These are phyloP conservation scores for Garra rufa DNA, from an alignment of 2,113 vertebrate species.

Conservation along the genomic window DNA sequence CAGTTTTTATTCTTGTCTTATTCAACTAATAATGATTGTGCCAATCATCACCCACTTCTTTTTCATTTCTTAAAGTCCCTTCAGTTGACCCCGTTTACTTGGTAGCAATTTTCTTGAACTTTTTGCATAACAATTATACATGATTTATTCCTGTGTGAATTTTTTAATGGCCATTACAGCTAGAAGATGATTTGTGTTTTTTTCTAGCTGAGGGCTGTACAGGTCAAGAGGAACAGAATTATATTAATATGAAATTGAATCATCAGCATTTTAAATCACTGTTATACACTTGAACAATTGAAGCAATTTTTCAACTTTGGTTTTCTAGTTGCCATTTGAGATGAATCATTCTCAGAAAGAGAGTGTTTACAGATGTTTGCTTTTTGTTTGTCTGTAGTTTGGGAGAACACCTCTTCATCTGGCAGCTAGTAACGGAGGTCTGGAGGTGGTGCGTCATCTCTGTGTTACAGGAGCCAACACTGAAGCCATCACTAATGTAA, in stretches of 20 bases:
- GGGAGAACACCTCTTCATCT: slow-evolving; percentile 92
- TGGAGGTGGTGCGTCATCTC: slow-evolving; percentile 92
- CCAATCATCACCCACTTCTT: background rate
- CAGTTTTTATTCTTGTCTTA: background rate
- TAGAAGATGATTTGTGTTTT: slow-evolving; percentile 22
- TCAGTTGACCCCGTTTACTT: background rate
- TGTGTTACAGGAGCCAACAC: slow-evolving; percentile 90
- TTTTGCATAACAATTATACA: background rate
- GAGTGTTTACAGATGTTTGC: background rate
- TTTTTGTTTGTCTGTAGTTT: slow-evolving; percentile 73
- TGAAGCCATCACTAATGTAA: slow-evolving; percentile 88
- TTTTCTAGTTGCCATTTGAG: background rate
- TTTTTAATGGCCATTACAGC: slow-evolving; percentile 40
- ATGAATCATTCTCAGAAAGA: background rate
- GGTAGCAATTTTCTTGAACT: background rate
- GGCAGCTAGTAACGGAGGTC: slow-evolving; percentile 89
- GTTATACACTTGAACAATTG: background rate
- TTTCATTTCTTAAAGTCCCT: background rate
- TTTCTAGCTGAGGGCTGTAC: slow-evolving; percentile 27
- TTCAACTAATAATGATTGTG: background rate
- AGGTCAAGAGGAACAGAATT: slow-evolving; percentile 20
- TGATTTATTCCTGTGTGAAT: background rate
- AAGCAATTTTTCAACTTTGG: background rate
- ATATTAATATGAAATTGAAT: slow-evolving; percentile 22
- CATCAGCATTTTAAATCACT: background rate